Evolutionary conservation across 2,113 vertebrate genomes (phyloP).

Genomic region (Alectura lathami): DNA sequence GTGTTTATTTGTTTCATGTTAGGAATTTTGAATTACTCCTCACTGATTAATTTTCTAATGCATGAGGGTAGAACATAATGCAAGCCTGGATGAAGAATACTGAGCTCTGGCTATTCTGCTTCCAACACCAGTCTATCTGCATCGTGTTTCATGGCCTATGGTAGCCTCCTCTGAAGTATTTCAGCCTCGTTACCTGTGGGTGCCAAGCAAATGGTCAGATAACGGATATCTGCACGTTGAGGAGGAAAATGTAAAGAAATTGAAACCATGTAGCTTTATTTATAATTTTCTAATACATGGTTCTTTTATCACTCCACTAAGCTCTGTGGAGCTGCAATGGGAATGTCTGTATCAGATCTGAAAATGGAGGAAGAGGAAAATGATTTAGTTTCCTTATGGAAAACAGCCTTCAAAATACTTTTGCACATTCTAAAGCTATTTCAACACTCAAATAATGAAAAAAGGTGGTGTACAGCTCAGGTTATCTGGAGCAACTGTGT

Average conservation of each 20-base stretch:
- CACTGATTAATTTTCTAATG: neutral
- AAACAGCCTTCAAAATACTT: neutral
- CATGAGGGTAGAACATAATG: neutral
- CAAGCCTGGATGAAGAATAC: neutral
- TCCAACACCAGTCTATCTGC: neutral
- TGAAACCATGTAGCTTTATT: neutral
- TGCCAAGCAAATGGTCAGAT: neutral
- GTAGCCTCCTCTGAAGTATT: neutral
- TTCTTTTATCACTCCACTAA: neutral
- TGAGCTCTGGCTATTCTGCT: neutral
- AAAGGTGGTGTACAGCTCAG: neutral
- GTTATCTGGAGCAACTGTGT: neutral
- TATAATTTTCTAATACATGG: neutral
- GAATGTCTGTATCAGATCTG: neutral
- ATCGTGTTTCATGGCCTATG: neutral
- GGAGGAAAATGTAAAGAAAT: neutral
- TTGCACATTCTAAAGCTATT: neutral
- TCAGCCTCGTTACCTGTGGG: neutral
- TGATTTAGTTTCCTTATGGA: neutral
- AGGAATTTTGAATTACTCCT: neutral
- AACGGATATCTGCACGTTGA: neutral
- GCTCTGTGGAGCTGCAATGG: neutral
- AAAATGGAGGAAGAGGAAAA: neutral
- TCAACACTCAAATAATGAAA: neutral
- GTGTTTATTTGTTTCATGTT: neutral